These are phyloP conservation scores for Lucilia sericata DNA, from an alignment of 1,140 invertebrate species.

Conservation along the genomic window DNA sequence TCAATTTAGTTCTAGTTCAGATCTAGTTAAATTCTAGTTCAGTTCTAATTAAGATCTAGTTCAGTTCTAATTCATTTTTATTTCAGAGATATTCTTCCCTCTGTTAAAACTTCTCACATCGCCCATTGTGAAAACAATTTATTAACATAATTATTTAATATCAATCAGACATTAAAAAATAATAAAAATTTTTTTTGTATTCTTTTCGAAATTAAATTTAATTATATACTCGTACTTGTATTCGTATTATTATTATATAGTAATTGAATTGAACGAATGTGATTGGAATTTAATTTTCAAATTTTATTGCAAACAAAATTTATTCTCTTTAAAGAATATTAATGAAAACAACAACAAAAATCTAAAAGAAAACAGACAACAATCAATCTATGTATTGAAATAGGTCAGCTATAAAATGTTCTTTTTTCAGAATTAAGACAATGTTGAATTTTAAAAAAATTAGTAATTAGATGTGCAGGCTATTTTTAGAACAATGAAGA, in stretches of 20 bases:
- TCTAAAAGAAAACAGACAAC: background rate
- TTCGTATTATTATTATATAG: background rate
- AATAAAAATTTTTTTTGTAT: background rate
- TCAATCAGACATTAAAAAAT: background rate
- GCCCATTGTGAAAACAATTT: background rate
- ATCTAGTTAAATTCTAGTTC: too few species aligned
- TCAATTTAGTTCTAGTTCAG: too few species aligned
- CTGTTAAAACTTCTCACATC: too few species aligned
- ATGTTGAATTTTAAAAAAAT: background rate
- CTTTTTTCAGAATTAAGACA: background rate
- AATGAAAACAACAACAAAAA: background rate
- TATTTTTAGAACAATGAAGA: conserved; percentile 12
- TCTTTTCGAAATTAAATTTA: background rate
- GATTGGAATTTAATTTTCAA: background rate
- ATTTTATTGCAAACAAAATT: background rate
- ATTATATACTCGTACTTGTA: background rate
- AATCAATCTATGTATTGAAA: conserved; percentile 5
- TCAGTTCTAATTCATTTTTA: too few species aligned
- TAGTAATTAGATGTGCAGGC: background rate
- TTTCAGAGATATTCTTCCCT: too few species aligned
- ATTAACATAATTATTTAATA: conserved; percentile 13
- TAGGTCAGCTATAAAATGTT: conserved; percentile 15
- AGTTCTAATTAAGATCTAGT: too few species aligned
- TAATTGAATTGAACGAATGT: conserved; percentile 16
- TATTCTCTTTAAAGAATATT: background rate